Evolutionary conservation across 2,797 vertebrate genomes (phyloP), one percentile per base, ranked within the genome.

Genomic region (Sebastes flavidus): DNA sequence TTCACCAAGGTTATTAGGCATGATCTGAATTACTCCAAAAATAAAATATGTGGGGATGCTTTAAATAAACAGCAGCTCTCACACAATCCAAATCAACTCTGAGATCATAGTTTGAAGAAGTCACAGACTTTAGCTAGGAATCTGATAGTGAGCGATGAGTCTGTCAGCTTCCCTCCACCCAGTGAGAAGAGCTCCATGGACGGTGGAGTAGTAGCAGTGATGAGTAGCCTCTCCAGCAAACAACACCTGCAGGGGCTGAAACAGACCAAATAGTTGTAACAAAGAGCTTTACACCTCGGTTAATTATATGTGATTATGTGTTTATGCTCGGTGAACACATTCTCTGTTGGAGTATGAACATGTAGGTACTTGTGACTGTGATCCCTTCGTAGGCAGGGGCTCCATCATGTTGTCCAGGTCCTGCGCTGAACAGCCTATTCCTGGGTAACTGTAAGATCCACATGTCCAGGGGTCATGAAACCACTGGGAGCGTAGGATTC

Each of bases 161-260:
- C 97, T 95, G 6, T 98, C 96, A 0, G 98, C 98, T 88, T 99
- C 98, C 63, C 98, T 96, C 97, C 97, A 96, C 8, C 98, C 98
- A 0, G 96, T 95, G 42, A 98, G 91, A 80, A 99, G 89, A 3
- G 98, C 98, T 20, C 98, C 98, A 1, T 99, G 98, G 2, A 98
- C 97, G 6, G 98, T 99, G 18, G 98, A 99, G 87, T 94, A 99
- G 94, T 96, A 99, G 3, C 83, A 94, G 56, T 93, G 95, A 85
- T 98, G 97, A 16, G 98, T 99, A 16, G 98, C 98, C 89, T 99
- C 98, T 16, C 98, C 98, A 1, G 98, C 98, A 76, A 99, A 99
- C 84, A 99, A 92, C 62, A 99, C 93, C 96, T 99, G 97, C 58
- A 97, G 86, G 1, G 95, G 94, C 97, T 99, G 89, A 27, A 78